Base-by-base conservation (phyloP, 2,888 invertebrate genomes). In the Agrenia bidenticulata region DNA sequence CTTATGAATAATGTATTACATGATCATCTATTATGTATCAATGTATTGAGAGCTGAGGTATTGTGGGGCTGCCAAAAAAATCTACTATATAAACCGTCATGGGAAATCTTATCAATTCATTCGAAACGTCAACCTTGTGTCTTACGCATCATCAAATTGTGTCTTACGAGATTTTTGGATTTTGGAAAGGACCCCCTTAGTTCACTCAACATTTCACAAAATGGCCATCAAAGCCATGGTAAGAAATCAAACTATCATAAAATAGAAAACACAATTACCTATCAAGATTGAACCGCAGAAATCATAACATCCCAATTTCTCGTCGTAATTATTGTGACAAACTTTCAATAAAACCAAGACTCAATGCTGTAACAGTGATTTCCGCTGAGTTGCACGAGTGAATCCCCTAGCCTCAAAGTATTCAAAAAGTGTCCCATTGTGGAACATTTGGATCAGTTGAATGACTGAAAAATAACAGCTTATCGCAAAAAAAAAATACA, bases 191-290 rank as follows among this genome's bases (percentile, higher is more conserved):
- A 26, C 4, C 32, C 32, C 32, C 32, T 32, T 32, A 32, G 32
- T 32, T 32, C 32, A 32, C 4, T 32, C 32, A 11, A 11, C 2
- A 60, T n/a, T n/a, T n/a, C 27, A 50, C 63, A 70, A 56, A 70
- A 70, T 70, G 70, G 70, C 63, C 63, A 59, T 65, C 61, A 70
- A 67, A 67, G 67, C 66, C 56, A 61, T 70, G 70, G 70, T 70
- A 70, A 70, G 70, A 32, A 32, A 32, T 32, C 32, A 32, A 32
- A 32, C 4, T 32, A 32, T 4, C 32, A 32, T 32, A 32, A 32
- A 32, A 32, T 32, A 32, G 5, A n/a, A n/a, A n/a, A n/a, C n/a
- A n/a, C n/a, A n/a, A n/a, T n/a, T n/a, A n/a, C n/a, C n/a, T n/a
- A n/a, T n/a, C n/a, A n/a, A n/a, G n/a, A 32, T 32, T 32, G 11